Evolutionary conservation across 2,888 invertebrate species (phyloP).

Genomic region (Andrena trimmerana): DNA sequence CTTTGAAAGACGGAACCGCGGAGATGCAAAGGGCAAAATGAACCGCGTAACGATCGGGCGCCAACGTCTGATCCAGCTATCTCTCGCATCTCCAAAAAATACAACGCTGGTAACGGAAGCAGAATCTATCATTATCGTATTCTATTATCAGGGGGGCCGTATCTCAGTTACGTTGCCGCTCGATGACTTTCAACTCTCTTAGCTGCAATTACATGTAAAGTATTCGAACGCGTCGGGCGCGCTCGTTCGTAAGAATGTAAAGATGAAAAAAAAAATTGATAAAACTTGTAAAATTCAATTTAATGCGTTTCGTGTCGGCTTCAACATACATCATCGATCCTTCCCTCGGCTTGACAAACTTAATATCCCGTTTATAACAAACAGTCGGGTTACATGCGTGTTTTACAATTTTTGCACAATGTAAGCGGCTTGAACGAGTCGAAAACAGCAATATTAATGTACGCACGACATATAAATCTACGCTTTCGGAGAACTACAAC

Average conservation of each 20-base stretch:
- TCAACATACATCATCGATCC: conserved; percentile 32
- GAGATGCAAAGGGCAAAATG: conserved; percentile 51
- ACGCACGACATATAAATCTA: conserved; percentile 38
- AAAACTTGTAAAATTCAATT: conserved; percentile 45
- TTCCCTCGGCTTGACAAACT: conserved; percentile 11
- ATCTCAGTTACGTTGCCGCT: too few relatives aligned
- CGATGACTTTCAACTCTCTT: too few relatives aligned
- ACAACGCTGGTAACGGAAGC: conserved; percentile 46
- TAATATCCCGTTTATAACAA: conserved; percentile 24
- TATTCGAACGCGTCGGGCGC: too few relatives aligned
- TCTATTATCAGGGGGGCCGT: neutral
- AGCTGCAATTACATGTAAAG: too few relatives aligned
- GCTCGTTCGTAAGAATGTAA: neutral
- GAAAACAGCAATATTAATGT: conserved; percentile 39
- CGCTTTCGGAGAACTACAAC: conserved; percentile 48
- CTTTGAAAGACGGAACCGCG: conserved; percentile 64
- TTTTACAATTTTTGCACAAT: conserved; percentile 50
- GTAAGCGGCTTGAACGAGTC: conserved; percentile 42
- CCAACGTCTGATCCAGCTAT: conserved; percentile 20
- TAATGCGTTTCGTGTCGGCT: conserved; percentile 30
- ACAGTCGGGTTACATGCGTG: conserved; percentile 29
- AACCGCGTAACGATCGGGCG: conserved; percentile 7
- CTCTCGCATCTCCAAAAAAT: conserved; percentile 59
- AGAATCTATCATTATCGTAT: conserved; percentile 29
- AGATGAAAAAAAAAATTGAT: conserved; percentile 13